A percentile compares a stretch with the other conserved stretches of the same genome.
Evolutionary conservation across 2,888 invertebrate genomes (phyloP).

Genomic region (Anthophora plumipes): DNA sequence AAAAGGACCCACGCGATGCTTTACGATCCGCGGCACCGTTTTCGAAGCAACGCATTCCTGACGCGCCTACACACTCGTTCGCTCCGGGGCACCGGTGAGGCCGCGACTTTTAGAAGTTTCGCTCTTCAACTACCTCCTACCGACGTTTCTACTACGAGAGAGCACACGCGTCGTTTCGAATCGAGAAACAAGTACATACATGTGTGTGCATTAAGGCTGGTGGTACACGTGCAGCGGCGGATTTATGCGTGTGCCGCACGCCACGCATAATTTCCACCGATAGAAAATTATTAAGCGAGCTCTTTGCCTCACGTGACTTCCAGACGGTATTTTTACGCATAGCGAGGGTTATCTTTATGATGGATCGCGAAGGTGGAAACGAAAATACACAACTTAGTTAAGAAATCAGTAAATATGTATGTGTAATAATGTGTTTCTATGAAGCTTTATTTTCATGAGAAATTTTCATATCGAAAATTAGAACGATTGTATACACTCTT

Average conservation of each 20-base stretch:
- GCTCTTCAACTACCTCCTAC: conserved; percentile 60
- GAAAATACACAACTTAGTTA: neutral
- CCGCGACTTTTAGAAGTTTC: conserved; percentile 38
- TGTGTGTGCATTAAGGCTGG: neutral
- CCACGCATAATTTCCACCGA: conserved; percentile 39
- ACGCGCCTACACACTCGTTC: conserved; percentile 70
- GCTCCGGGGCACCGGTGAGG: conserved; percentile 62
- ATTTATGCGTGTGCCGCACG: conserved; percentile 49
- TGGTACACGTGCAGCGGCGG: conserved; percentile 8
- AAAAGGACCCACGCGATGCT: conserved; percentile 72
- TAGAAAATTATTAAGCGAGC: conserved; percentile 45
- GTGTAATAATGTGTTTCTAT: too few relatives aligned
- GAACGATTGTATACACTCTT: neutral
- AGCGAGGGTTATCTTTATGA: conserved; percentile 1
- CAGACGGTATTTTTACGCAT: conserved; percentile 1
- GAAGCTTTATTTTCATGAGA: too few relatives aligned
- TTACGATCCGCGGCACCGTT: conserved; percentile 67
- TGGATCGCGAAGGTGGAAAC: neutral
- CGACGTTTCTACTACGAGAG: conserved; percentile 17
- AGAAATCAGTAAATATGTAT: too few relatives aligned
- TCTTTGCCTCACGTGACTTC: conserved; percentile 24
- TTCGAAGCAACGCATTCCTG: conserved; percentile 68
- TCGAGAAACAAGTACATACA: neutral
- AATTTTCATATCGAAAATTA: too few relatives aligned
- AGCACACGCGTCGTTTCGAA: conserved; percentile 5